Conservation (phyloP, 1,140 invertebrate species). For the Magallana ariakensis region DNA sequence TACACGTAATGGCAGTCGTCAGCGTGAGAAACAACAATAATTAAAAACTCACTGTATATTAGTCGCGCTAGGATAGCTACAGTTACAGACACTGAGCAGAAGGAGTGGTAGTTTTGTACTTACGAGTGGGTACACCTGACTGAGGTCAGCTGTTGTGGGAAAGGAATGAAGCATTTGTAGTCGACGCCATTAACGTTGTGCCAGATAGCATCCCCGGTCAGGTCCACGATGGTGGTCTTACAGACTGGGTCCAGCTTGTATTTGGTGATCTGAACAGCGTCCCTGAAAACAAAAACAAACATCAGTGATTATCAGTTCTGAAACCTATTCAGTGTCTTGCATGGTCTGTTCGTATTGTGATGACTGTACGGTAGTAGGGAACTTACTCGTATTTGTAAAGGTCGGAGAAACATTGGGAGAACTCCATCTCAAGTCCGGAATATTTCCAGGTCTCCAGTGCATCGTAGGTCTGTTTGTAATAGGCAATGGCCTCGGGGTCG, state of each 20-base stretch:
- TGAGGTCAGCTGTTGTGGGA: neutral
- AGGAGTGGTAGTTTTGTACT: neutral
- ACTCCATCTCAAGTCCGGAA: neutral
- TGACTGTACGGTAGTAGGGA: too few species aligned
- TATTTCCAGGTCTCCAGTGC: neutral
- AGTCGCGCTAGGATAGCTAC: neutral
- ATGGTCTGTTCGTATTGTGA: too few species aligned
- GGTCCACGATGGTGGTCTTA: neutral
- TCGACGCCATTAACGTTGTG: neutral
- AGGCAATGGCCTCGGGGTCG: neutral
- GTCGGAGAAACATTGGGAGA: constrained; percentile 15
- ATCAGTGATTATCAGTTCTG: too few species aligned
- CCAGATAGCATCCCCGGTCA: constrained; percentile 13
- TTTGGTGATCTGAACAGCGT: neutral
- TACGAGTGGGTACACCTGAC: constrained; percentile 21
- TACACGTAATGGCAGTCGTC: neutral
- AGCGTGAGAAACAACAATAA: too few species aligned
- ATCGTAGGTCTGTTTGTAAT: constrained; percentile 3
- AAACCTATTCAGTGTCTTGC: too few species aligned
- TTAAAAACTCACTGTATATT: too few species aligned
- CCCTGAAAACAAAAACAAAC: neutral
- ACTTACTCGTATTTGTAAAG: constrained; percentile 26
- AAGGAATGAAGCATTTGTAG: neutral
- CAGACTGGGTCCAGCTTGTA: neutral
- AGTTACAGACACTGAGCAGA: neutral